Base-by-base conservation (phyloP, 2,888 invertebrate species). In the Thecocarcelia acutangulata region DNA sequence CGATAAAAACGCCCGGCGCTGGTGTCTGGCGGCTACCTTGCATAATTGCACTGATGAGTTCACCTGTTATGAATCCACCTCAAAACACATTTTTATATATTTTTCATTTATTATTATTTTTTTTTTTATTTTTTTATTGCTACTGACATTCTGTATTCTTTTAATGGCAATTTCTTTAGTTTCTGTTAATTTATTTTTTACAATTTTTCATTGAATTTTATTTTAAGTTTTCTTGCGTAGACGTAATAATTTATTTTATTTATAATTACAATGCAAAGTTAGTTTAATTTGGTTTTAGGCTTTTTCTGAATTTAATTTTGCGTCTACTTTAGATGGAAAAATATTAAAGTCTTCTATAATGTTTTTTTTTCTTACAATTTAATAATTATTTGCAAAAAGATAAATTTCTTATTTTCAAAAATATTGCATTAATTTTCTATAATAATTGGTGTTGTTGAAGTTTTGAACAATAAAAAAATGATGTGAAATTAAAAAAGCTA, bases 271-370 rank as follows among this genome's bases (percentile, higher is more conserved):
- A 77, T 81, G 76, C 76, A 81, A 72, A 73, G 66, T 76, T 76
- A 69, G 52, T 66, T 75, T 42, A 56, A 46, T 33, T 46, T 63
- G 37, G 6, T 48, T 59, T 21, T 40, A 54, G n/a, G 40, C 50
- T 50, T 40, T 79, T 85, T 83, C 79, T 86, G 84, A 76, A 85
- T 84, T 78, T 37, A 87, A 68, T 85, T 85, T 88, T 85, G 87
- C 85, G 84, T 87, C 87, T 86, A 87, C 84, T 86, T 86, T 86
- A 87, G 87, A 87, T 88, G 86, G 86, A 87, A 85, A 87, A 83
- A 84, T 87, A 85, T 83, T 85, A 84, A 84, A 75, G 84, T 83
- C 85, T 84, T 83, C 40, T 82, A 74, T 50, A 24, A 24, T 83
- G n/a, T 84, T 85, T 84, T 87, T 87, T 85, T 64, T 85, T 84